Percentiles rank a stretch among this genome's conserved stretches.
phyloP scores from a whole-genome alignment of 1,140 invertebrate species.

The Ceratina japonica region DNA sequence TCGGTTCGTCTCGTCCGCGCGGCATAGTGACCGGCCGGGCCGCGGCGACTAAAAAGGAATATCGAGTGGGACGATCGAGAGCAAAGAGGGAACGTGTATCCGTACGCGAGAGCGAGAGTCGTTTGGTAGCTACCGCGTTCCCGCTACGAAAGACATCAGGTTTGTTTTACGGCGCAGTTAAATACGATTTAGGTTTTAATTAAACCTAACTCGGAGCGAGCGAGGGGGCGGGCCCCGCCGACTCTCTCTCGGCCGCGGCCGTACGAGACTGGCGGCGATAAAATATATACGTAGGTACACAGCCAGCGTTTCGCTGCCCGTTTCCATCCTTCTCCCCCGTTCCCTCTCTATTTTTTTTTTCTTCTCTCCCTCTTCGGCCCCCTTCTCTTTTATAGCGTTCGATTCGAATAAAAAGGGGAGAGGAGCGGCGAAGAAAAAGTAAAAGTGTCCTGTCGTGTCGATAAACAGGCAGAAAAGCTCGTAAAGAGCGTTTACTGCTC shows the following conservation, averaged over 20 bases:
- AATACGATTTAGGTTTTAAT: conserved; percentile 74
- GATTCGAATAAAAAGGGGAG: conserved; percentile 55
- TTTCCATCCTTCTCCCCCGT: conserved; percentile 16
- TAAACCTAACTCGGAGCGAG: conserved; percentile 64
- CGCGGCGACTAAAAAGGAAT: conserved; percentile 42
- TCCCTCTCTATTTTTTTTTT: background rate
- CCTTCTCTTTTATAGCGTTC: conserved; percentile 17
- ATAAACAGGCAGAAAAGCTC: conserved; percentile 72
- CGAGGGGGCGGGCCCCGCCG: conserved; percentile 56
- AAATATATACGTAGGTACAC: conserved; percentile 62
- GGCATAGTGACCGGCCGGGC: background rate
- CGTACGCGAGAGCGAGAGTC: conserved; percentile 29
- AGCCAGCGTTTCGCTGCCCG: conserved; percentile 40
- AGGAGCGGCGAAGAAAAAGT: background rate
- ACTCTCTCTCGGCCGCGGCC: conserved; percentile 37
- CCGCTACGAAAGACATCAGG: conserved; percentile 64
- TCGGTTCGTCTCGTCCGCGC: background rate
- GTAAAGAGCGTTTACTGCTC: conserved; percentile 74
- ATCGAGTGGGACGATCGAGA: conserved; percentile 32
- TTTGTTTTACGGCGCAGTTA: conserved; percentile 72
- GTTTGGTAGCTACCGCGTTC: conserved; percentile 60
- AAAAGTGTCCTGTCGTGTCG: conserved; percentile 27
- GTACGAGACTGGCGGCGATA: conserved; percentile 59
- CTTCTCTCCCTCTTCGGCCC: background rate
- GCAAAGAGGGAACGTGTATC: conserved; percentile 32